Evolutionary conservation across 2,797 vertebrate species (phyloP).

Genomic region (Hydrolagus colliei): DNA sequence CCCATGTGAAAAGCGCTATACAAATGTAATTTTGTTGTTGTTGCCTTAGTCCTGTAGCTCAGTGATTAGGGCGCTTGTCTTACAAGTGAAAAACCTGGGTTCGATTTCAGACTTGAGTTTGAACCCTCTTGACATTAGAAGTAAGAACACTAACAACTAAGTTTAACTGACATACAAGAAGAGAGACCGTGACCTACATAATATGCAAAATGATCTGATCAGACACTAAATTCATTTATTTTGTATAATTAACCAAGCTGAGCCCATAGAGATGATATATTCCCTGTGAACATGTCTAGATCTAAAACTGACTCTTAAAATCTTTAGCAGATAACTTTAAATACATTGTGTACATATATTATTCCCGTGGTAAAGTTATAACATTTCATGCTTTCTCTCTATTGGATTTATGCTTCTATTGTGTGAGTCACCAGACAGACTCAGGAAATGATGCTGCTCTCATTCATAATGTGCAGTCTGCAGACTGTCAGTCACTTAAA

Average conservation of each 20-base stretch:
- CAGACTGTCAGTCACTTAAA: slow-evolving; percentile 12
- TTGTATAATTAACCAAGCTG: not conserved
- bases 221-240: not conserved
- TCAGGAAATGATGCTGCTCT: not conserved
- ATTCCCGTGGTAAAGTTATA: not conserved
- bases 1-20: too few relatives aligned
- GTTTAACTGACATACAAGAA: too few relatives aligned
- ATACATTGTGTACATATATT: not conserved
- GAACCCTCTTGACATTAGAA: too few relatives aligned
- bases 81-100: too few relatives aligned
- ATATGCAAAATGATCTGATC: slow-evolving; percentile 4
- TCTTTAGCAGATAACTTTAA: not conserved
- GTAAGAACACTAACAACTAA: too few relatives aligned
- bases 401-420: not conserved
- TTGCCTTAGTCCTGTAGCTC: too few relatives aligned
- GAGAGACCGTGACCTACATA: not conserved
- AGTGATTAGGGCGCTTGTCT: too few relatives aligned
- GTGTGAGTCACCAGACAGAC: slow-evolving; percentile 14
- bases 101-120: too few relatives aligned
- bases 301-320: not conserved
- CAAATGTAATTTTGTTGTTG: too few relatives aligned
- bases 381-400: not conserved
- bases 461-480: not conserved
- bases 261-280: not conserved
- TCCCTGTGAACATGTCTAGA: not conserved